Conservation (phyloP, 2,888 invertebrate genomes). For the Ophion ellenae region DNA sequence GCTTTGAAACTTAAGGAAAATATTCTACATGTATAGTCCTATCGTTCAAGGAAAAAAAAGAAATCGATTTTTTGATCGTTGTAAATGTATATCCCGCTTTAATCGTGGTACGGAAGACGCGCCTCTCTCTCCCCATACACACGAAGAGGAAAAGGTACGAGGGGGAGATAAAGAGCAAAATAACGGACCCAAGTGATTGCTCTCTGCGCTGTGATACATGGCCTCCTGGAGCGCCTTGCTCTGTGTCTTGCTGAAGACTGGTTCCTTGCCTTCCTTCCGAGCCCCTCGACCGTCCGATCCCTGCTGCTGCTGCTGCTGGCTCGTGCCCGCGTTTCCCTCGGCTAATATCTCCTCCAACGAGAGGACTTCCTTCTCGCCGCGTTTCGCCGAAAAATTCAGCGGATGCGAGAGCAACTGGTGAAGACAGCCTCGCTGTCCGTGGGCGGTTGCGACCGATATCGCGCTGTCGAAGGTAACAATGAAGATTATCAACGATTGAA, state of each 20-base stretch:
- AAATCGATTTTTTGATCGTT: no score
- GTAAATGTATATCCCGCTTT: no score
- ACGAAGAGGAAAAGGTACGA: not conserved
- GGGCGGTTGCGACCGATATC: slow-evolving; percentile 94
- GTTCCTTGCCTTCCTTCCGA: slow-evolving; percentile 80
- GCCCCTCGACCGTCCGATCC: slow-evolving; percentile 81
- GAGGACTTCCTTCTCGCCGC: slow-evolving; percentile 89
- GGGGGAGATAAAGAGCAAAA: not conserved
- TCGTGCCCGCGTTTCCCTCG: slow-evolving; percentile 87
- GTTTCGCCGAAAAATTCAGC: slow-evolving; percentile 85
- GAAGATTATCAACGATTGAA: no score
- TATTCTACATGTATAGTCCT: no score
- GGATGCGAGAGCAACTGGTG: slow-evolving; percentile 92
- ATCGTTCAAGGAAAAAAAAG: no score
- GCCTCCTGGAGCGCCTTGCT: slow-evolving; percentile 95
- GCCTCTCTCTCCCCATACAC: no score
- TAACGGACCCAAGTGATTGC: slow-evolving; percentile 91
- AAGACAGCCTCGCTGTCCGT: slow-evolving; percentile 92
- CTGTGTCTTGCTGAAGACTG: slow-evolving; percentile 90
- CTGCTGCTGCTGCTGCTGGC: slow-evolving; percentile 68
- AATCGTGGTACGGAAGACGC: no score
- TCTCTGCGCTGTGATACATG: slow-evolving; percentile 97
- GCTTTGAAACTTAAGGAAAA: no score
- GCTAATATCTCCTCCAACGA: slow-evolving; percentile 96
- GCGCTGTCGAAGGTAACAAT: slow-evolving; percentile 85